phyloP scores from a whole-genome alignment of 2,113 vertebrate genomes.

The Podarcis cretensis region DNA sequence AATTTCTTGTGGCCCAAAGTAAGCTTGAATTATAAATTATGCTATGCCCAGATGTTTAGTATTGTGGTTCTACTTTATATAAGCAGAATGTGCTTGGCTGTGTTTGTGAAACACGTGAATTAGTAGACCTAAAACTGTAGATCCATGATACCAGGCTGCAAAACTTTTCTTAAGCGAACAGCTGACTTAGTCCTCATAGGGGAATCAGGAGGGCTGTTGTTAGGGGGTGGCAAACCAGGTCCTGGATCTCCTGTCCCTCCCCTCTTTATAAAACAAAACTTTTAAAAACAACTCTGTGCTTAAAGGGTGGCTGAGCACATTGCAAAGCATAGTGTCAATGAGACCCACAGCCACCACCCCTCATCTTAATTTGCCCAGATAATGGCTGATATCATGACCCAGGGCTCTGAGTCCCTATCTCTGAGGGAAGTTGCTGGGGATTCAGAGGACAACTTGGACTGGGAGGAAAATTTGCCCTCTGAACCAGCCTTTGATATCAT shows the following conservation, averaged over 20 bases:
- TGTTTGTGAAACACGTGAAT: background rate
- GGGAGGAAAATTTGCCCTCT: background rate
- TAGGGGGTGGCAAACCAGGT: no score
- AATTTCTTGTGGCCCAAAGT: conserved; percentile 46
- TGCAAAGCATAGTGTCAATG: no score
- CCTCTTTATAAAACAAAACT: no score
- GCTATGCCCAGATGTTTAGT: background rate
- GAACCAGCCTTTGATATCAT: no score
- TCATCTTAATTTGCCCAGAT: no score
- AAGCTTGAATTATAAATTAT: conserved; percentile 35
- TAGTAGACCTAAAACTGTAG: conserved; percentile 8
- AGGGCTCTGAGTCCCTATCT: background rate
- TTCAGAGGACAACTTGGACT: background rate
- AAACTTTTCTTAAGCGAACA: background rate
- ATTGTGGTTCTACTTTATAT: conserved; percentile 8
- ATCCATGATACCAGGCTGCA: background rate
- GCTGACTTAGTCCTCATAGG: background rate
- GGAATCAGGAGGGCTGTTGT: background rate
- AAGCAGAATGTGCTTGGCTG: background rate
- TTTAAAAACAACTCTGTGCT: no score
- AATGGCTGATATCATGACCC: no score
- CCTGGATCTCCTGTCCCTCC: no score
- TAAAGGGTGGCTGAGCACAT: no score
- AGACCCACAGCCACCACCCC: no score
- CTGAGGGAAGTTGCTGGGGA: background rate